Evolutionary conservation across 2,888 invertebrate species (phyloP), one percentile per base, ranked within the genome.

Genomic region (Elegia similella): DNA sequence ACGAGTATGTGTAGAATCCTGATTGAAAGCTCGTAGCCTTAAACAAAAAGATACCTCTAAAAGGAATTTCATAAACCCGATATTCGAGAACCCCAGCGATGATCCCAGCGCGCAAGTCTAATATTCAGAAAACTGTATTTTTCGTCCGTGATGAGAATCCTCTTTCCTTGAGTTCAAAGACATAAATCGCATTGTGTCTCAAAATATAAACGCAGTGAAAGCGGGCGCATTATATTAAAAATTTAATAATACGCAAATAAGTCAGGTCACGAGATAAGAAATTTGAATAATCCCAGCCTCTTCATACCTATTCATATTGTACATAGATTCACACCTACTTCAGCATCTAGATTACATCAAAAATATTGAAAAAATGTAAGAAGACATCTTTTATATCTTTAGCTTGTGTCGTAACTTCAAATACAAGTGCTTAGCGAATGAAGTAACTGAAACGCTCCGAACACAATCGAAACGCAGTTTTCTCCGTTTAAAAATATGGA

Each of bases 181-280:
- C 48, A 38, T 56, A 56, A 48, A 56, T 48, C 56, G 47, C 16
- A 6, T 54, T 30, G 30, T 38, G 42, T 23, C 42, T 50, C 30
- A 54, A 53, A 55, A 59, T 61, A 59, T 52, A 57, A 59, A 62
- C 60, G 58, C 67, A 67, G 62, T 72, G 76, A 46, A 42, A 47
- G 55, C 38, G 34, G 44, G 46, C 12, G 34, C 44, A 46, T 55
- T 29, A 44, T 55, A 47, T 80, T 75, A 76, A 76, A 72, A 72
- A 70, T 80, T 77, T 79, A 80, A 79, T 80, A 77, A 75, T 68
- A 75, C 67, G 68, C 71, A 75, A 77, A 72, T 75, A 75, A 75
- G 68, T 70, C 67, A 66, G 63, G 64, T 59, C 32, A 62, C 60
- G 64, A 69, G 75, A 75, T 70, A 72, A 77, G 76, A 81, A 66